Evolutionary conservation across 2,888 invertebrate genomes (phyloP).

Genomic region (Drosophila quinaria): DNA sequence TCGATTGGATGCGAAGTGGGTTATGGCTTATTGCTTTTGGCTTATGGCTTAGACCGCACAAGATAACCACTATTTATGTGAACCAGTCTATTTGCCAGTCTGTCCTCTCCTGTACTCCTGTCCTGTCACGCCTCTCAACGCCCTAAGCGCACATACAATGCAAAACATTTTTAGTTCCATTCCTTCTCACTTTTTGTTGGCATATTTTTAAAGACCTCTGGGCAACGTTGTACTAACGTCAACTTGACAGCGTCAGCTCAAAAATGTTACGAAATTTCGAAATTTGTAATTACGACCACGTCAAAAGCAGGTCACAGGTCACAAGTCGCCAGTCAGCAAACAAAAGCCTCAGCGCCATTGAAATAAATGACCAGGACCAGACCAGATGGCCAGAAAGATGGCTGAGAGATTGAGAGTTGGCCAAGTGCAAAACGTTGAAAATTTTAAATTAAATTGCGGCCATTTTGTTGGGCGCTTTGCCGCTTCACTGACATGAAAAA

Average conservation of each 20-base stretch:
- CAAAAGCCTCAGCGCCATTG: constrained; percentile 56
- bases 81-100: constrained; percentile 50
- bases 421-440: constrained; percentile 40
- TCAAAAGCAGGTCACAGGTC: constrained; percentile 66
- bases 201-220: constrained; percentile 8
- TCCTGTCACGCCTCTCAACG: constrained; percentile 17
- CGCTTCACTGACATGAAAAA: constrained; percentile 44
- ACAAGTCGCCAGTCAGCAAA: constrained; percentile 36
- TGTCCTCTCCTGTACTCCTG: constrained; percentile 29
- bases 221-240: constrained; percentile 40
- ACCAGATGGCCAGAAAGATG: background rate
- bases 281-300: constrained; percentile 75
- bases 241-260: constrained; percentile 58
- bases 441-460: constrained; percentile 69
- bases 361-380: constrained; percentile 74
- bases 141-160: constrained; percentile 56
- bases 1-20: constrained; percentile 24
- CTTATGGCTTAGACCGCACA: constrained; percentile 44
- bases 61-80: constrained; percentile 76
- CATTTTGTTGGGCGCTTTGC: constrained; percentile 55
- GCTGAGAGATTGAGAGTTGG: background rate
- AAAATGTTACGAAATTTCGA: constrained; percentile 45
- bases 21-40: constrained; percentile 46
- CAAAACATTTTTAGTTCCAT: constrained; percentile 35
- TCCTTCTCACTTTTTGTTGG: constrained; percentile 15